Evolutionary conservation across 2,888 invertebrate species (phyloP).

Genomic region (Diarsia rubi): DNA sequence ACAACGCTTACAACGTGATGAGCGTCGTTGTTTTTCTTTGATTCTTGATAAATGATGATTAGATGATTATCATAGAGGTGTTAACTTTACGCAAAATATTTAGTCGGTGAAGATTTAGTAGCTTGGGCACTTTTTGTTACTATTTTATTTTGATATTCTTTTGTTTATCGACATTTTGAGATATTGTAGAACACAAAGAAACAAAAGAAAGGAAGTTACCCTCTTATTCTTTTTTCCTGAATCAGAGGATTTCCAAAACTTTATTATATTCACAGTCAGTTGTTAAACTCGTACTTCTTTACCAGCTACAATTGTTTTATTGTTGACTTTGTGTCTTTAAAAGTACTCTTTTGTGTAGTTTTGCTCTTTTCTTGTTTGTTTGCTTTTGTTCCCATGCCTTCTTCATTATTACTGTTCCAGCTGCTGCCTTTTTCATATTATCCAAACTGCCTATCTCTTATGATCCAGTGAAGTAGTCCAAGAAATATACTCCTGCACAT

Average conservation of each 20-base stretch:
- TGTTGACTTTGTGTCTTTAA: conserved; percentile 3
- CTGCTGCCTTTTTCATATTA: not conserved
- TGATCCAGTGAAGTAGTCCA: conserved; percentile 4
- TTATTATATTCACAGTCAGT: not conserved
- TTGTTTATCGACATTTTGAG: not conserved
- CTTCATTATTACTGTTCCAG: not conserved
- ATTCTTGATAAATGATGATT: conserved; percentile 16
- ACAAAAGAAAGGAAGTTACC: not conserved
- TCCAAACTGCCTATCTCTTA: not conserved
- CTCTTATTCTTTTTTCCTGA: not conserved
- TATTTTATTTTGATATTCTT: not conserved
- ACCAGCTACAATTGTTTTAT: not conserved
- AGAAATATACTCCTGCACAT: not conserved
- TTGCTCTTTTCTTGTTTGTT: not conserved
- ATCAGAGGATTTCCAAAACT: conserved; percentile 8
- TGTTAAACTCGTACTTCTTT: conserved; percentile 3
- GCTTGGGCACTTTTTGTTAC: not conserved
- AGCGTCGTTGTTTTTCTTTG: conserved; percentile 24
- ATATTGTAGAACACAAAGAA: not conserved
- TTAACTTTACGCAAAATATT: conserved; percentile 5
- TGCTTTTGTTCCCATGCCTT: not conserved
- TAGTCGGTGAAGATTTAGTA: not conserved
- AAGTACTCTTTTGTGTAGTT: not conserved
- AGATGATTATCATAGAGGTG: not conserved
- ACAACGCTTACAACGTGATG: conserved; percentile 1